phyloP scores from a whole-genome alignment of 2,888 invertebrate genomes.

The Drosophila kuntzei region DNA sequence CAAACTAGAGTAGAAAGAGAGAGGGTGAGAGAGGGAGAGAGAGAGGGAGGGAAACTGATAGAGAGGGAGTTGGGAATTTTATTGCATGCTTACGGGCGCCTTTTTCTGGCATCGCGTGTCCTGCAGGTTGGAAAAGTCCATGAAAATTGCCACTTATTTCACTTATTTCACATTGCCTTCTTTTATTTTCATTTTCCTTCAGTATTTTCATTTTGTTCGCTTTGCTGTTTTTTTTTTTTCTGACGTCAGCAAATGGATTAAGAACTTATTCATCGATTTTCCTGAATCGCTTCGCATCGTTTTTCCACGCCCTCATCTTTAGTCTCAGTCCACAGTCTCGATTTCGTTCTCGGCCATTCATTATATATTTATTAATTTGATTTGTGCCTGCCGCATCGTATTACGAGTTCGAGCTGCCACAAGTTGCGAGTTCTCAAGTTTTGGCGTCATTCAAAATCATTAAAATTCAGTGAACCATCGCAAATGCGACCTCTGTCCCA shows the following conservation, averaged over 20 bases:
- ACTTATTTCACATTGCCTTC: constrained; percentile 23
- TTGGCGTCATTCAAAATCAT: constrained; percentile 72
- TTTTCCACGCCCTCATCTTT: background rate
- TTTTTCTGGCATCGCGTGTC: constrained; percentile 51
- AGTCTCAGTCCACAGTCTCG: background rate
- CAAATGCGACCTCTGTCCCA: constrained; percentile 66
- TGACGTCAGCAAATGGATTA: constrained; percentile 69
- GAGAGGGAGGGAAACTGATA: background rate
- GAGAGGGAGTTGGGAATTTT: constrained; percentile 13
- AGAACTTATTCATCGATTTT: constrained; percentile 71
- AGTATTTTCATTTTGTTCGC: background rate
- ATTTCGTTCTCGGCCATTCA: constrained; percentile 31
- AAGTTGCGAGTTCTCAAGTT: constrained; percentile 18
- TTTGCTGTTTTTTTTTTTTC: constrained; percentile 13
- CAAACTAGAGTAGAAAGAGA: background rate
- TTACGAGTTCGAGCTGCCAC: constrained; percentile 6
- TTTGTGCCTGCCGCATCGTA: constrained; percentile 41
- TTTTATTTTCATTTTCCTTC: background rate
- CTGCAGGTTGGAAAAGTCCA: constrained; percentile 40
- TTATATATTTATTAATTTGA: constrained; percentile 74
- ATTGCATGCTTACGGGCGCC: constrained; percentile 34
- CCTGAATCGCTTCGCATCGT: constrained; percentile 5
- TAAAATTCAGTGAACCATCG: constrained; percentile 71
- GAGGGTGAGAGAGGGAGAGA: background rate
- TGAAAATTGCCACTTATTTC: constrained; percentile 59